These are phyloP conservation scores for Scarus forsteni DNA, from an alignment of 2,797 vertebrate species.

Conservation along the genomic window DNA sequence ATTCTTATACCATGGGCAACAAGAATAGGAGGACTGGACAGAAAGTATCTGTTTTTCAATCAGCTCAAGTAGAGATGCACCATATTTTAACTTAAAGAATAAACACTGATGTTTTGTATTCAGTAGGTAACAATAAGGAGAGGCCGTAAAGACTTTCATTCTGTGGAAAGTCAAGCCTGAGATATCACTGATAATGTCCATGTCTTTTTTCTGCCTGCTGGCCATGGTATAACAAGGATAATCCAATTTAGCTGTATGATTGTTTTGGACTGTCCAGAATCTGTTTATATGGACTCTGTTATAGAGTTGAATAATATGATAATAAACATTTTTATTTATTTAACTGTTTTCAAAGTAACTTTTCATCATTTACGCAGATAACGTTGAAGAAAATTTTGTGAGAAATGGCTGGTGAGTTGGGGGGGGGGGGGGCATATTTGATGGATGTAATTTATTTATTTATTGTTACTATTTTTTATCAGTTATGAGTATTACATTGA, in stretches of 20 bases:
- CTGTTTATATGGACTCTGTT: constrained; percentile 41
- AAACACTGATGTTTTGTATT: background rate
- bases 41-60: background rate
- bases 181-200: constrained; percentile 17
- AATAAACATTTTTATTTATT: constrained; percentile 63
- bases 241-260: constrained; percentile 21
- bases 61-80: too few relatives aligned
- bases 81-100: too few relatives aligned
- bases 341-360: constrained; percentile 8
- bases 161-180: background rate
- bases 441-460: too few relatives aligned
- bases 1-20: constrained; percentile 27
- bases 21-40: background rate
- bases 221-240: constrained; percentile 9
- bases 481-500: too few relatives aligned
- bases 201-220: constrained; percentile 4
- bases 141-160: background rate
- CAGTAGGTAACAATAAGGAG: background rate
- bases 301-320: constrained; percentile 39
- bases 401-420: too few relatives aligned
- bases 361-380: too few relatives aligned
- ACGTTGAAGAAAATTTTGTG: too few relatives aligned
- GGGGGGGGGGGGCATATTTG: too few relatives aligned
- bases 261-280: constrained; percentile 28
- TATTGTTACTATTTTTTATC: too few relatives aligned